Conservation (phyloP, 1,140 invertebrate species). For the Diorhabda carinulata region DNA sequence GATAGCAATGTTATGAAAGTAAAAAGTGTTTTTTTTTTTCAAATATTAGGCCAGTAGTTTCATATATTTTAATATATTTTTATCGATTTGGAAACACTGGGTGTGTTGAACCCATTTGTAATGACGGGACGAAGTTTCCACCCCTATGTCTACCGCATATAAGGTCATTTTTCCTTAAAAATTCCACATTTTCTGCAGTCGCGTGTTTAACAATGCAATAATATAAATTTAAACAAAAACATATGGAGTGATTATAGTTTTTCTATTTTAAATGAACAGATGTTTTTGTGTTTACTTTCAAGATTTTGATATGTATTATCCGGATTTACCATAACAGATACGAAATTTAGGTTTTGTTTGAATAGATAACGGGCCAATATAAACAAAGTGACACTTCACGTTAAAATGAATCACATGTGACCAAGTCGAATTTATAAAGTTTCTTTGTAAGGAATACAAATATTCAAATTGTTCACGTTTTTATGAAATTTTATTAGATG, state of each 20-base stretch:
- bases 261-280: constrained; percentile 14
- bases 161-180: constrained; percentile 22
- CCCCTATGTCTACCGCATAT: constrained; percentile 20
- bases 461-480: too few species aligned
- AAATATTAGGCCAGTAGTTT: not conserved
- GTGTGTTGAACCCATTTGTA: constrained; percentile 37
- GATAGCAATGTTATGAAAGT: constrained; percentile 10
- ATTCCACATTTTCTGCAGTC: constrained; percentile 21
- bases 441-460: too few species aligned
- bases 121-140: constrained; percentile 29
- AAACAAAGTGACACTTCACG: too few species aligned
- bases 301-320: not conserved
- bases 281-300: constrained; percentile 22
- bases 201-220: constrained; percentile 15
- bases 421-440: too few species aligned
- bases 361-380: too few species aligned
- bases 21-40: constrained; percentile 22
- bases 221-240: not conserved
- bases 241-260: constrained; percentile 11
- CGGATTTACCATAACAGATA: not conserved
- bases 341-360: not conserved
- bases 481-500: too few species aligned
- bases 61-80: constrained; percentile 30
- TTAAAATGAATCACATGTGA: too few species aligned
- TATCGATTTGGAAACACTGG: constrained; percentile 36